phyloP scores from a whole-genome alignment of 2,113 vertebrate species.

The Scortum barcoo region DNA sequence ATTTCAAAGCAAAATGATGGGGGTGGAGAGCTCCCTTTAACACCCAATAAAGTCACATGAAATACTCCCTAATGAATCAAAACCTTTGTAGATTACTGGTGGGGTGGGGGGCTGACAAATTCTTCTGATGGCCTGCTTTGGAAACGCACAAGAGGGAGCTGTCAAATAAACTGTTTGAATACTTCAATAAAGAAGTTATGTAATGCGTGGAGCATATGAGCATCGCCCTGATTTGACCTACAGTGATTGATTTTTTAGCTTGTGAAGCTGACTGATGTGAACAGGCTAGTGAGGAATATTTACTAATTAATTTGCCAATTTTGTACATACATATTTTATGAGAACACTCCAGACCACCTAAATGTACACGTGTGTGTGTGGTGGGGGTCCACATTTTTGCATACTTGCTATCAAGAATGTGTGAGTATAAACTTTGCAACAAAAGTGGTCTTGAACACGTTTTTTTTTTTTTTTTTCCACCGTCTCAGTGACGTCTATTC shows the following conservation, averaged over 20 bases:
- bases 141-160: conserved; percentile 38
- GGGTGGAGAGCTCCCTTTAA: conserved; percentile 59
- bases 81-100: conserved; percentile 72
- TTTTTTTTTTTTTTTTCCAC: neutral
- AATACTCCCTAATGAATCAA: conserved; percentile 72
- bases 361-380: neutral
- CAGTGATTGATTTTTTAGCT: conserved; percentile 31
- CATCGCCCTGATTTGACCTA: conserved; percentile 29
- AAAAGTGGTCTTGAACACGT: conserved; percentile 14
- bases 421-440: conserved; percentile 23
- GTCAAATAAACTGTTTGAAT: conserved; percentile 41
- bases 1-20: conserved; percentile 54
- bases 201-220: conserved; percentile 36
- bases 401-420: conserved; percentile 2
- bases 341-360: neutral
- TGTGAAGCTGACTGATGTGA: conserved; percentile 13
- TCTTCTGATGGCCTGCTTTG: conserved; percentile 62
- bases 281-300: conserved; percentile 1
- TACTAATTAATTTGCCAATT: neutral
- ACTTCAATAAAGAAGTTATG: conserved; percentile 51
- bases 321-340: neutral
- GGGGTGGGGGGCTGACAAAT: conserved; percentile 47
- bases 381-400: neutral
- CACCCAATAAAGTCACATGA: conserved; percentile 73
- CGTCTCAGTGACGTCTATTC: conserved; percentile 1